Percentiles rank a stretch among this genome's conserved stretches.
Conservation (phyloP, 2,797 vertebrate genomes). For the Eulemur rubriventer region DNA sequence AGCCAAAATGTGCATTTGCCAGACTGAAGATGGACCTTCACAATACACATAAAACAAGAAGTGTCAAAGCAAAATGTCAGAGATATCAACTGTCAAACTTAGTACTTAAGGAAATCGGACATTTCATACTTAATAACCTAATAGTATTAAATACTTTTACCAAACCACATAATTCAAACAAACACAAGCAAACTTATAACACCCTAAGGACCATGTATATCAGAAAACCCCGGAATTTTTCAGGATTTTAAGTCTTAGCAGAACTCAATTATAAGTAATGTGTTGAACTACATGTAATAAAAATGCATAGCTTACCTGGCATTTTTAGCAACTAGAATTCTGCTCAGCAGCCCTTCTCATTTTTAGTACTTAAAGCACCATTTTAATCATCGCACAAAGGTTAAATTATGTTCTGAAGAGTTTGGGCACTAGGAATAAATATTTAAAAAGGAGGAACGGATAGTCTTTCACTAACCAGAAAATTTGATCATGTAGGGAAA, state of each 20-base stretch:
- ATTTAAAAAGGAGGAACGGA: neutral
- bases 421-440: neutral
- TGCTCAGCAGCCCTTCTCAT: neutral
- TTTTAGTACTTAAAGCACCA: slow-evolving; percentile 12
- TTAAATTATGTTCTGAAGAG: slow-evolving; percentile 8
- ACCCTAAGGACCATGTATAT: neutral
- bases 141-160: neutral
- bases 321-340: slow-evolving; percentile 49
- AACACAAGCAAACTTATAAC: neutral
- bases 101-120: too few relatives aligned
- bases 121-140: too few relatives aligned
- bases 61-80: too few relatives aligned
- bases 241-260: neutral
- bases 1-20: too few relatives aligned
- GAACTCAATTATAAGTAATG: neutral
- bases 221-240: neutral
- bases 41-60: too few relatives aligned
- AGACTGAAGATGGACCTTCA: too few relatives aligned
- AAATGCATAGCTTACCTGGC: neutral
- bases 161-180: neutral
- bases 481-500: neutral
- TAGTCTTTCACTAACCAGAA: neutral
- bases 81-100: too few relatives aligned
- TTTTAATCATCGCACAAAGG: neutral
- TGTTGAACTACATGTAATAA: neutral